Evolutionary conservation across 2,888 invertebrate species (phyloP), one percentile per base, ranked within the genome.

Genomic region (Macaria notata): DNA sequence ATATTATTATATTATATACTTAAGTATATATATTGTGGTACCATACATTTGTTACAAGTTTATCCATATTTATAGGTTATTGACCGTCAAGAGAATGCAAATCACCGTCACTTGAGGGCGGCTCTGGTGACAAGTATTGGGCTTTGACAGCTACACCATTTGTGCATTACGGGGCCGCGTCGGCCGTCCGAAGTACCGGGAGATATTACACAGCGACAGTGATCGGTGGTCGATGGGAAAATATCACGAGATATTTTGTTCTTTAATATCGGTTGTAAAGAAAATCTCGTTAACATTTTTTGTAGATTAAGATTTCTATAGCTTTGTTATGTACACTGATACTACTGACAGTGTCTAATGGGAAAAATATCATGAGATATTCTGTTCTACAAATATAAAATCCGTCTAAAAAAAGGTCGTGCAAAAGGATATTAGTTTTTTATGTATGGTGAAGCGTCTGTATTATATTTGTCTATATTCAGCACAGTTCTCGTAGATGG

Each of bases 91-190:
- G 8, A 6, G 33, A 46, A 58, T 50, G 54, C 54, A 54, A 50
- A 54, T 58, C 46, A 52, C 29, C 42, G 31, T 49, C 49, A 39
- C 36, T 45, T 39, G 33, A 9, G 33, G 50, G 45, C 36, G 38
- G 29, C n/a, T n/a, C 36, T 4, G 9, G 38, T 19, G 39, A 31
- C 43, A 54, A 30, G 47, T 51, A 54, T 50, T 51, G 45, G 51
- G 48, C 41, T 47, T 59, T 52, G 59, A 59, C 59, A 59, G 51
- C 30, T 59, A 59, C 59, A 59, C 30, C 54, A 51, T 59, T 59
- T 41, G 54, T 59, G 54, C 59, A 59, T 59, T 59, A 59, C 9
- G 47, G 9, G 38, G 33, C 31, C 38, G 7, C 31, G 46, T n/a
- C 9, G 41, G 41, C 29, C 44, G 19, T 45, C 46, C 49, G 55